Evolutionary conservation across 2,888 invertebrate genomes (phyloP), one percentile per base, ranked within the genome.

Genomic region (Hypena proboscidalis): DNA sequence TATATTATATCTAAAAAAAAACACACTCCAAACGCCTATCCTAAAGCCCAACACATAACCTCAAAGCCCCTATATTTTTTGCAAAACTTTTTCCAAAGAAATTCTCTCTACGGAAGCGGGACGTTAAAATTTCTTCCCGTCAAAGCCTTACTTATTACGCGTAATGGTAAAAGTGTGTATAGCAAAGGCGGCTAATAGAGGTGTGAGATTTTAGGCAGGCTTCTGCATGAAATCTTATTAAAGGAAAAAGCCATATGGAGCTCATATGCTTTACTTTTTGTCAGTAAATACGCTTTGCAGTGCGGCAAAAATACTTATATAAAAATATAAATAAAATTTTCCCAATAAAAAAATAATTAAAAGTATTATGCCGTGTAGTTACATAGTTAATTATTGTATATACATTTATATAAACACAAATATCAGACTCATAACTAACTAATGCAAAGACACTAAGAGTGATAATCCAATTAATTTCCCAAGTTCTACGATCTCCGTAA

Each of bases 61-160:
- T 9, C 14, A 14, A 30, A 29, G 20, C 10, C 30, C 9, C 9
- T 35, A 26, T 32, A 38, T 29, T 40, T 33, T 32, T 11, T 23
- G n/a, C 21, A 8, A 29, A 40, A 56, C 22, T 50, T 55, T 30
- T n/a, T 21, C n/a, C n/a, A 7, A 15, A 17, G 30, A 11, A 15
- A 7, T 10, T 29, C 29, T 15, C 20, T 27, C 2, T 1, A 2
- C 2, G 8, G 20, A 26, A 30, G 4, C 3, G 30, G 32, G 21
- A 34, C 27, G 31, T 41, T 35, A 26, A 43, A 45, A 35, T 44
- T 27, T 29, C n/a, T 34, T 33, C 27, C 19, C 34, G 17, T 31
- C 43, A 58, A 46, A 54, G 30, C 7, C 30, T n/a, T 13, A 27
- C 19, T 38, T 50, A 34, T 41, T 21, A 36, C 32, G 4, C n/a